A percentile compares a stretch with the other conserved stretches of the same genome.
These are phyloP conservation scores for Sterna hirundo DNA, from an alignment of 2,113 vertebrate species.

Conservation along the genomic window DNA sequence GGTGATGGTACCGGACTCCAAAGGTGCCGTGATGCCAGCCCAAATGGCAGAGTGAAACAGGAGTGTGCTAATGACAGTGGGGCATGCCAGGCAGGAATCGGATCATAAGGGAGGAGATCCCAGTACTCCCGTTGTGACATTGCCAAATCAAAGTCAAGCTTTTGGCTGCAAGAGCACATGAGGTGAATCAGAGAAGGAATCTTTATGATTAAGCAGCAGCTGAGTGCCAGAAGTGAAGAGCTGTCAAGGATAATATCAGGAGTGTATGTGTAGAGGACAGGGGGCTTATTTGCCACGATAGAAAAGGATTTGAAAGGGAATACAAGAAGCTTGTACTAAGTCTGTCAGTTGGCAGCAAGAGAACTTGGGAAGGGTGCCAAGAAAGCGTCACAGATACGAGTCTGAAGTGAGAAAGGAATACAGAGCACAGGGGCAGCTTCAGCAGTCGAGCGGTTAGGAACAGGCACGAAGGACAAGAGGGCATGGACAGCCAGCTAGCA, in stretches of 20 bases:
- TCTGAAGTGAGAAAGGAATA: not conserved
- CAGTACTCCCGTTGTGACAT: not conserved
- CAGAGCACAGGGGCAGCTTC: not conserved
- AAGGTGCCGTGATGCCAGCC: not conserved
- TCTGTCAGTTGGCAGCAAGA: slow-evolving; percentile 14
- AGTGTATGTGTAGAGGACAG: not conserved
- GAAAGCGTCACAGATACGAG: not conserved
- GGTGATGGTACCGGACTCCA: rapidly evolving
- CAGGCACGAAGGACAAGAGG: not conserved
- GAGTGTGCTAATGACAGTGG: not conserved
- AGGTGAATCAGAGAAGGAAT: slow-evolving; percentile 32
- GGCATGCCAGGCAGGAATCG: not conserved
- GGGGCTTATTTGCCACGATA: not conserved
- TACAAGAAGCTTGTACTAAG: slow-evolving; percentile 6
- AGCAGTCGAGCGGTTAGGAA: not conserved
- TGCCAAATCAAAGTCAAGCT: slow-evolving; percentile 3
- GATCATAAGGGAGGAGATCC: not conserved
- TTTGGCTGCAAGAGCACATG: not conserved
- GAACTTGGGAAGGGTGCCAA: slow-evolving; percentile 34
- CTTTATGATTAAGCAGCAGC: slow-evolving; percentile 49
- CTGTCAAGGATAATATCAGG: slow-evolving; percentile 3
- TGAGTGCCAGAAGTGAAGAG: slow-evolving; percentile 43
- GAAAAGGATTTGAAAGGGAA: slow-evolving; percentile 24
- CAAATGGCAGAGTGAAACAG: not conserved
- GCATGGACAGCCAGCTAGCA: not conserved